These are phyloP conservation scores for Scotopteryx bipunctaria DNA, from an alignment of 2,888 invertebrate species.

Conservation along the genomic window DNA sequence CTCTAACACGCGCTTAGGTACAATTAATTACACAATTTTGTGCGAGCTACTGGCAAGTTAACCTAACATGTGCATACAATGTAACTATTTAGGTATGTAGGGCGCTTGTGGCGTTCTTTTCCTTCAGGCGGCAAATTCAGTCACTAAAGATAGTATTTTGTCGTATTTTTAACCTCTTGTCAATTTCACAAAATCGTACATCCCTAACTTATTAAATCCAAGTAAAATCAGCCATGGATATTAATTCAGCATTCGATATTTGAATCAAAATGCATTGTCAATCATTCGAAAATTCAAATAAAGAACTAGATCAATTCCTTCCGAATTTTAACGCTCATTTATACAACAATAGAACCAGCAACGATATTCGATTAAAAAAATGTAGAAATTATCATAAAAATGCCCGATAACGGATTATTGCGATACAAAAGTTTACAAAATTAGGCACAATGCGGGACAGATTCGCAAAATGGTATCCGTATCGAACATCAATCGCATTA, in stretches of 20 bases:
- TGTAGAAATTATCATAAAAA: slow-evolving; percentile 68
- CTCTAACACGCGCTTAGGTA: no score
- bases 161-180: no score
- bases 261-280: slow-evolving; percentile 9
- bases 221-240: not conserved
- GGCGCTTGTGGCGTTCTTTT: no score
- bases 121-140: no score
- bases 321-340: slow-evolving; percentile 30
- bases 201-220: no score
- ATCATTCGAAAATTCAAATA: slow-evolving; percentile 14
- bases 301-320: slow-evolving; percentile 25
- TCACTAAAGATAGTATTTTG: no score
- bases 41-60: no score
- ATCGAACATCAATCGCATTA: slow-evolving; percentile 67
- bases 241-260: slow-evolving; percentile 2
- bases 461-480: slow-evolving; percentile 67
- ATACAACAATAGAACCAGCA: slow-evolving; percentile 44
- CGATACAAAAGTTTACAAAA: slow-evolving; percentile 49
- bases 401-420: slow-evolving; percentile 74
- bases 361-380: slow-evolving; percentile 34
- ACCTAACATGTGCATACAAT: no score
- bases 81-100: no score
- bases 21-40: no score
- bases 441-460: slow-evolving; percentile 68
- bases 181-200: no score